Conservation (phyloP, 2,888 invertebrate species). For the Iphiclides podalirius region DNA sequence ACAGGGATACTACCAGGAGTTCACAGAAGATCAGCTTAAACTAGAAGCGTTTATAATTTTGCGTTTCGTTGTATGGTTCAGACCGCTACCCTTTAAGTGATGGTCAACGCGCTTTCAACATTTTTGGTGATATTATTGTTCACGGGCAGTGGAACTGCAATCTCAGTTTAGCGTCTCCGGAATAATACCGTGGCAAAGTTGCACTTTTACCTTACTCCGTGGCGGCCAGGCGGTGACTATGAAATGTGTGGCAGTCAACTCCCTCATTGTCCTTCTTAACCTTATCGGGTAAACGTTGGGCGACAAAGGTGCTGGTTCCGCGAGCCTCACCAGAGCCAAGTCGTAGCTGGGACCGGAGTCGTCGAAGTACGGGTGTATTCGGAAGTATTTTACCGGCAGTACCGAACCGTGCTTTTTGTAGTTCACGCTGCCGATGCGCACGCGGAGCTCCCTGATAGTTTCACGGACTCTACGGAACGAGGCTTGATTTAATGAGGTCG, state of each 20-base stretch:
- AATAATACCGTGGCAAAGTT: too few species aligned
- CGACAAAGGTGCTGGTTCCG: constrained; percentile 39
- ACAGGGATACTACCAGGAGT: too few species aligned
- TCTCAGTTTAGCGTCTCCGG: too few species aligned
- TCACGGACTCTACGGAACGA: constrained; percentile 44
- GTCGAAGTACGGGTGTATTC: constrained; percentile 59
- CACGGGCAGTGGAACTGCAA: too few species aligned
- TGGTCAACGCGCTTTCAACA: too few species aligned
- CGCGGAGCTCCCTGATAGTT: constrained; percentile 42
- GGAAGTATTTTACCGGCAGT: constrained; percentile 48
- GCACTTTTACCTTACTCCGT: constrained; percentile 24
- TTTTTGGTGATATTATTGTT: too few species aligned
- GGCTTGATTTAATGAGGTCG: too few species aligned
- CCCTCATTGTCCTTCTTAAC: constrained; percentile 36
- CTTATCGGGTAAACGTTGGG: constrained; percentile 45
- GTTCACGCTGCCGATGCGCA: constrained; percentile 61
- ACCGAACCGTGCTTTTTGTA: constrained; percentile 55
- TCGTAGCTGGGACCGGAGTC: constrained; percentile 54
- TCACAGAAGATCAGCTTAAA: too few species aligned
- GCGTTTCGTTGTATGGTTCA: too few species aligned
- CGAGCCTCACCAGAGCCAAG: constrained; percentile 51
- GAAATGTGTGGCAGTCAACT: constrained; percentile 49
- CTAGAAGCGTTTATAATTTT: too few species aligned
- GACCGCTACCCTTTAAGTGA: too few species aligned
- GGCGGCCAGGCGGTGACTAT: constrained; percentile 56